Percentiles rank a stretch among this genome's conserved stretches.
Conservation (phyloP, 2,113 vertebrate genomes). For the Geococcyx californianus region DNA sequence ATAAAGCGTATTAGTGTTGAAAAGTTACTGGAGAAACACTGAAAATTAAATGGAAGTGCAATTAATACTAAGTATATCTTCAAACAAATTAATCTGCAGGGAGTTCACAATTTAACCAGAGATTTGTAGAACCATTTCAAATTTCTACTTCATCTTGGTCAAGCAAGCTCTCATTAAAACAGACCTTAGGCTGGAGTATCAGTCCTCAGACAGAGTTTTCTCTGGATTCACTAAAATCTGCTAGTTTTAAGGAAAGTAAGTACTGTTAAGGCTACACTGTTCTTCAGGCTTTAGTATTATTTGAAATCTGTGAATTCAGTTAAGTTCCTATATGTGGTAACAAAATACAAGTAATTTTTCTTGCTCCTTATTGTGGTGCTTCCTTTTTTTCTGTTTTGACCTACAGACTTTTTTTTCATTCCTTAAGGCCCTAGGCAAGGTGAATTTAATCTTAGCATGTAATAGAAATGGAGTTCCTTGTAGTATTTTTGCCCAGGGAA, state of each 20-base stretch:
- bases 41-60: neutral
- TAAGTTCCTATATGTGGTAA: neutral
- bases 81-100: neutral
- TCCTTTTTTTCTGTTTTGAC: neutral
- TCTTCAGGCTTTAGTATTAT: neutral
- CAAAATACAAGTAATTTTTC: neutral
- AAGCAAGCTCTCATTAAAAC: neutral
- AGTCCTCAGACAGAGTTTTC: neutral
- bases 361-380: neutral
- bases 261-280: neutral
- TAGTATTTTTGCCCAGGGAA: neutral
- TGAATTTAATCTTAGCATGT: neutral
- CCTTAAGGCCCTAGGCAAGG: neutral
- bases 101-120: neutral
- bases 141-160: neutral
- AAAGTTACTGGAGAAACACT: neutral
- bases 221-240: neutral
- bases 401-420: neutral
- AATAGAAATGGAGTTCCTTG: neutral
- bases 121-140: neutral
- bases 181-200: neutral
- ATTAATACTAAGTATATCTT: neutral
- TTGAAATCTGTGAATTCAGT: neutral
- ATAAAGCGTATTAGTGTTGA: neutral
- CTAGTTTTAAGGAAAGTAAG: neutral